A percentile compares a stretch with the other conserved stretches of the same genome.
phyloP scores from a whole-genome alignment of 2,113 vertebrate species.

The Orthochromis malagaraziensis region DNA sequence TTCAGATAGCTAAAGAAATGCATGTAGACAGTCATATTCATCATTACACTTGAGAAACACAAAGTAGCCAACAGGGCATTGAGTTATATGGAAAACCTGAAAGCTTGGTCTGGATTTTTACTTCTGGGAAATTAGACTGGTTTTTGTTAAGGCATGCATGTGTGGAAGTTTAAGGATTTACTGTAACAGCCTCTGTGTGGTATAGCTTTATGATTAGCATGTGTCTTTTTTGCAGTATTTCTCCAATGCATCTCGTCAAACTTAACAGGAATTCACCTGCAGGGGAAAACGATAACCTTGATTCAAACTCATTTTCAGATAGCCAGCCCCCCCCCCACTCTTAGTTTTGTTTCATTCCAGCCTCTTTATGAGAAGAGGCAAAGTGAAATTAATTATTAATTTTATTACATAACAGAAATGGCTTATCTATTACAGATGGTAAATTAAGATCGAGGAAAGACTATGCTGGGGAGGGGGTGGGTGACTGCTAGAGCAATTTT shows the following conservation, averaged over 20 bases:
- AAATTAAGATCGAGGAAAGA: neutral
- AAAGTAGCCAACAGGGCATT: neutral
- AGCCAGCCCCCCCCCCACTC: neutral
- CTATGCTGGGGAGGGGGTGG: neutral
- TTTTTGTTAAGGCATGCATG: neutral
- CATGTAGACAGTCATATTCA: neutral
- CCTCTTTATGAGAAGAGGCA: neutral
- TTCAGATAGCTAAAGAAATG: conserved; percentile 68
- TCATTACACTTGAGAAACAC: neutral
- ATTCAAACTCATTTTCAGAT: neutral
- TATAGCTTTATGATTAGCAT: neutral
- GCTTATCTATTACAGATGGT: neutral
- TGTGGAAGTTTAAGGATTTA: neutral
- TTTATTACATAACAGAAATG: neutral
- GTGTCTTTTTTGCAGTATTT: neutral
- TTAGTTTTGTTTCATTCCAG: neutral
- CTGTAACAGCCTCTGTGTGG: neutral
- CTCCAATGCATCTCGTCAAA: neutral
- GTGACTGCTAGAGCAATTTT: neutral
- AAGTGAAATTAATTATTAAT: neutral
- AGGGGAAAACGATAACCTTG: neutral
- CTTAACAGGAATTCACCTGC: neutral
- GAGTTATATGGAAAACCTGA: neutral
- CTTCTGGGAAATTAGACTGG: conserved; percentile 2
- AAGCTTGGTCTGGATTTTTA: neutral